Evolutionary conservation across 2,888 invertebrate species (phyloP).

Genomic region (Nomada ferruginata): DNA sequence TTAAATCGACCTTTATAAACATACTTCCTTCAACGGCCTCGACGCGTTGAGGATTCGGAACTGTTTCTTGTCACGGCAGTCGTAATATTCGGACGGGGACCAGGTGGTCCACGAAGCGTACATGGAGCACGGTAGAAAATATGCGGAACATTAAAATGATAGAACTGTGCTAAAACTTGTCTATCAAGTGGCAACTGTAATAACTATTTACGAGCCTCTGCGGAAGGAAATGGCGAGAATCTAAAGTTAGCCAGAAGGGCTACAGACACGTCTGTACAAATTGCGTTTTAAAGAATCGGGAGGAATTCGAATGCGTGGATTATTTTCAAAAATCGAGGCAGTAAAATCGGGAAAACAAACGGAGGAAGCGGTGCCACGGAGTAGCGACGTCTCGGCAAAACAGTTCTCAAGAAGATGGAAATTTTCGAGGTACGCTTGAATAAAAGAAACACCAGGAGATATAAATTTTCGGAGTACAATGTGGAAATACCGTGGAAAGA

Average conservation of each 20-base stretch:
- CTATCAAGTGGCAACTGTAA: too few relatives aligned
- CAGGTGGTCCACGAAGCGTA: constrained; percentile 1
- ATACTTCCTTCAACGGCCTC: constrained; percentile 2
- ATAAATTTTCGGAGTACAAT: not conserved
- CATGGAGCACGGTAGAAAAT: too few relatives aligned
- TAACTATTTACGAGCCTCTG: too few relatives aligned
- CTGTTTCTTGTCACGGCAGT: constrained; percentile 27
- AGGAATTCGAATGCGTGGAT: not conserved
- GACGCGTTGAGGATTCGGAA: constrained; percentile 9
- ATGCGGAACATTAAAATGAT: not conserved
- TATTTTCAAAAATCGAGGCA: not conserved
- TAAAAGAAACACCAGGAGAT: not conserved
- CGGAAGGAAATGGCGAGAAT: too few relatives aligned
- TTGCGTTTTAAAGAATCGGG: too few relatives aligned
- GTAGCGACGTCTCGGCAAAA: not conserved
- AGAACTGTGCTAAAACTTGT: not conserved
- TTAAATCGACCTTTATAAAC: constrained; percentile 6
- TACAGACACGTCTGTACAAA: too few relatives aligned
- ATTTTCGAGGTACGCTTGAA: not conserved
- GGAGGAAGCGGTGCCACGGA: not conserved
- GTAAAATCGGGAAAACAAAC: not conserved
- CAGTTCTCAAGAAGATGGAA: not conserved
- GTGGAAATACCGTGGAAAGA: not conserved
- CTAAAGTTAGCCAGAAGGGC: too few relatives aligned
- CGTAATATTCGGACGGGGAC: constrained; percentile 30